Evolutionary conservation across 2,113 vertebrate species (phyloP), one percentile per base, ranked within the genome.

Genomic region (Campylomormyrus numenius): DNA sequence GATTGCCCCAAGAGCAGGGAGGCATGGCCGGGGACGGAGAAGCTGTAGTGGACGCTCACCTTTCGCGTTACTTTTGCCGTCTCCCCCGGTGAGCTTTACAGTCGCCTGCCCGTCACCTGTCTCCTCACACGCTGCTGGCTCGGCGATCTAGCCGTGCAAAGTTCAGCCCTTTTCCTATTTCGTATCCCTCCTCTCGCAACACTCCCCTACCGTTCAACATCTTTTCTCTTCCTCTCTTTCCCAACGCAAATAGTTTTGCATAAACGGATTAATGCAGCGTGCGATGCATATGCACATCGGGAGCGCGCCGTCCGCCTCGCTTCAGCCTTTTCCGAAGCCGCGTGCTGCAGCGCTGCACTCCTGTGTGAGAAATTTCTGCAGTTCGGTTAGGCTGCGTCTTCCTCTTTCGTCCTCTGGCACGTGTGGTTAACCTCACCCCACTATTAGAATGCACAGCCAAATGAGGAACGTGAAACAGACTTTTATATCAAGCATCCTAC

Each of bases 351-450:
- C 89, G 35, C 83, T 39, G 46, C 46, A 70, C 88, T 90, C 58
- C 24, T 89, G 42, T 50, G 50, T 27, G 52, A 46, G 52, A 66
- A 8, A 27, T 31, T 17, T 49, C 5, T 86, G 80, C 35, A 45
- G 49, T 35, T 88, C 48, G 42, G 17, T 88, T 58, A 24, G 31
- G 21, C 46, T 13, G 9, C 11, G 11, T 90, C 87, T 90, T 91
- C 88, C 88, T 85, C 46, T 88, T 70, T 53, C 90, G 48, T 52
- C 58, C 5, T 66, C 46, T 77, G 50, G 85, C 77, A 39, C 35
- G 17, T 91, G 91, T 90, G 91, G 92, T 93, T 91, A 91, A 92
- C 92, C 90, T 91, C 90, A 91, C 80, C 83, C 19, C 10, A 8
- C 90, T 58, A 49, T 48, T 77, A 50, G 45, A n/a, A 49, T 56